Percentiles rank a stretch among this genome's conserved stretches.
These are phyloP conservation scores for Sweltsa coloradensis DNA, from an alignment of 1,140 invertebrate species.

Conservation along the genomic window DNA sequence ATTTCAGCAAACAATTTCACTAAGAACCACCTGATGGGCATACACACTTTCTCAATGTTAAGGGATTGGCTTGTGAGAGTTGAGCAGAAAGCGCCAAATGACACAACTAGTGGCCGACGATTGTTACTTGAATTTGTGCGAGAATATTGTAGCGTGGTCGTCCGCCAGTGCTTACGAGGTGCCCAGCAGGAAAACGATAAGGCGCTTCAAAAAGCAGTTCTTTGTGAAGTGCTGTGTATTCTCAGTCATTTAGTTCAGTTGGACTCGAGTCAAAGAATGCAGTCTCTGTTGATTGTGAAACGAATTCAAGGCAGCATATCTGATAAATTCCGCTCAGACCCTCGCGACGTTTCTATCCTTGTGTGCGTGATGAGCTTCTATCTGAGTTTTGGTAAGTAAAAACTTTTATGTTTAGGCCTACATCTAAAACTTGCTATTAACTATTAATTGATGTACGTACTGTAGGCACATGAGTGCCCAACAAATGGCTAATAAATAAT, in stretches of 20 bases:
- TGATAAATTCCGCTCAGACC: slow-evolving; percentile 9
- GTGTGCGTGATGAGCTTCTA: slow-evolving; percentile 5
- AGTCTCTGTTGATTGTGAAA: slow-evolving; percentile 7
- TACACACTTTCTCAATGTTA: slow-evolving; percentile 10
- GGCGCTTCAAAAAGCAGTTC: slow-evolving; percentile 12
- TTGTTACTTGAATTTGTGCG: neutral
- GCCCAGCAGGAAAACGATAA: slow-evolving; percentile 5
- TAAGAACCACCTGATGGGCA: slow-evolving; percentile 7
- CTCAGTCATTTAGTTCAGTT: slow-evolving; percentile 8
- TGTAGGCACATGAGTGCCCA: neutral
- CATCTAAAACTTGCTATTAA: neutral
- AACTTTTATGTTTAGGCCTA: neutral
- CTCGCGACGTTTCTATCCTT: slow-evolving; percentile 12
- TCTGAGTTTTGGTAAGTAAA: slow-evolving; percentile 12
- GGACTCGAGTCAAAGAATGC: slow-evolving; percentile 1
- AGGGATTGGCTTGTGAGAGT: slow-evolving; percentile 10
- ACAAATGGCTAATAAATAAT: no score
- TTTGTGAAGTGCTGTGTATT: slow-evolving; percentile 12
- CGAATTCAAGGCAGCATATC: slow-evolving; percentile 7
- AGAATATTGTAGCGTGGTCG: slow-evolving; percentile 9
- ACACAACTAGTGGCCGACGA: neutral
- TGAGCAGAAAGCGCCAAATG: neutral
- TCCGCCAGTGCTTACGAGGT: slow-evolving; percentile 11
- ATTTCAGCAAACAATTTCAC: slow-evolving; percentile 7
- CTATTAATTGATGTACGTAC: neutral